Base-by-base conservation (phyloP, 2,113 vertebrate genomes). In the Haplotaxodon microlepis region DNA sequence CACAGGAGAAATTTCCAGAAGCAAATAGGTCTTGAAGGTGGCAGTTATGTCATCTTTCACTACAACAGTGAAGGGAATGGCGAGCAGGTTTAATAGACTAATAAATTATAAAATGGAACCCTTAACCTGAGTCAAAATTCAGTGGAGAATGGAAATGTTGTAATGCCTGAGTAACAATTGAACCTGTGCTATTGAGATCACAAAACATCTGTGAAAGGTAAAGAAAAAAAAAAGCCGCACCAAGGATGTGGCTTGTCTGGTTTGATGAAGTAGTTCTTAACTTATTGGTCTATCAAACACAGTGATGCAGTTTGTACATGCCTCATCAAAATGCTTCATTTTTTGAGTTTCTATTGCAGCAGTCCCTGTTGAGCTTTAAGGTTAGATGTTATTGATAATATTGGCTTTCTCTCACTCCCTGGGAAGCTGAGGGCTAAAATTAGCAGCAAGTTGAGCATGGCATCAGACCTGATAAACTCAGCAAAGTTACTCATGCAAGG, bases 21-120 rank as follows among this genome's bases (percentile, higher is more conserved):
- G 91, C 94, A 93, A 92, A 93, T 90, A 87, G 90, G 90, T 92
- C 90, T 91, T 92, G 84, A 84, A 93, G 90, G 90, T 92, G 84
- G 90, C 89, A 90, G 87, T 92, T 93, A 89, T 93, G 92, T 91
- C 89, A 93, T 92, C 81, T 88, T 93, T 92, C 86, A 90, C 81
- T 85, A 82, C 86, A 90, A 86, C 73, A 63, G 66, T 83, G 83
- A 92, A 86, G 56, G 69, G 89, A 90, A 91, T 73, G 82, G 84
- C 24, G 21, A 88, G 85, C 56, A 81, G 34, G 66, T 92, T 73
- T 91, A 90, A 90, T 88, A 82, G 90, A 90, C 83, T 87, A 87
- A 92, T 89, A 88, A 88, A 90, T 92, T 83, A 92, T 54, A 88
- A 91, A 91, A 91, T 78, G 38, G 4, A 89, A 82, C 40, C 84